Evolutionary conservation across 2,888 invertebrate genomes (phyloP), one percentile per base, ranked within the genome.

Genomic region (Rhagonycha lutea): DNA sequence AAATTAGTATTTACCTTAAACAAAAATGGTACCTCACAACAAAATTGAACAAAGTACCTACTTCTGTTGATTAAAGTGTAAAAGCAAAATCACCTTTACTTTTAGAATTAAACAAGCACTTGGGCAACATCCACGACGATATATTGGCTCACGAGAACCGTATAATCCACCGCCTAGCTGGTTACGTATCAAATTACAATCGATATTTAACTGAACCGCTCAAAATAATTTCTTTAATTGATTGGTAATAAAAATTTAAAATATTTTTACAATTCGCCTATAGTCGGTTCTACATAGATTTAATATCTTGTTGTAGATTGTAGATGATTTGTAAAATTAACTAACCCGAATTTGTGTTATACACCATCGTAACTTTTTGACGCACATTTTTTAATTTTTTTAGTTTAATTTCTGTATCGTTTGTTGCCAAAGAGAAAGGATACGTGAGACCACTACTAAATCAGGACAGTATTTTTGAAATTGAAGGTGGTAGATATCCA

Each of bases 61-160:
- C n/a, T n/a, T n/a, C n/a, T n/a, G n/a, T n/a, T n/a, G n/a, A n/a
- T n/a, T n/a, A n/a, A n/a, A n/a, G n/a, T n/a, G n/a, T n/a, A n/a
- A n/a, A n/a, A n/a, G n/a, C n/a, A n/a, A n/a, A n/a, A n/a, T n/a
- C n/a, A 63, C 14, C 63, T 72, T 74, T 11, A 10, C 81, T 83
- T 85, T 80, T 85, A 92, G 95, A 95, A 85, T 85, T 97, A 82
- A 96, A 97, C 86, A 87, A 89, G 76, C 89, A 92, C 80, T 89
- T 96, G 76, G 96, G 96, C 60, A 95, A 96, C 87, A 92, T 94
- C 60, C 92, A 94, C 83, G 91, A 93, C 11, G 94, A 94, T 84
- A 95, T 97, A 83, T 91, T 92, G 82, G 94, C 94, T 76, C 92
- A 94, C 81, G 96, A 97, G 88, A 93, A 93, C 4, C 89, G 92